Percentiles rank a stretch among this genome's conserved stretches.
Conservation (phyloP, 2,888 invertebrate genomes). For the Hedychridium roseum region DNA sequence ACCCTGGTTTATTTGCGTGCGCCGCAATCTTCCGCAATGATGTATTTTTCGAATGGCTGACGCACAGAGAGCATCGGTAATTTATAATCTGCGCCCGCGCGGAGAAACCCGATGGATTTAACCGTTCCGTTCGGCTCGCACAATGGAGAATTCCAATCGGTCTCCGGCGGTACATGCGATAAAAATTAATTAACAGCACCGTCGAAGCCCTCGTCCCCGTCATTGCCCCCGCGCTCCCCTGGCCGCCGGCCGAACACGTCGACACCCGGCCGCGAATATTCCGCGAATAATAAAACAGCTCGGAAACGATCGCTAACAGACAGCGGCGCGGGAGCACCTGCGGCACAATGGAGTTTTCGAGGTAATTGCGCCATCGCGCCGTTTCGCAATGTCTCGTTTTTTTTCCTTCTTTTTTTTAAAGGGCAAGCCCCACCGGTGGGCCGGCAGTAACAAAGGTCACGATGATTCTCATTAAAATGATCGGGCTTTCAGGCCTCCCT, state of each 20-base stretch:
- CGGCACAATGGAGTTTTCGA: slow-evolving; percentile 2
- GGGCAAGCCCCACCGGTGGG: slow-evolving; percentile 5
- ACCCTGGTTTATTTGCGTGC: too few species aligned
- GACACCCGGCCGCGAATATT: slow-evolving; percentile 35
- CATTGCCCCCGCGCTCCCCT: too few species aligned
- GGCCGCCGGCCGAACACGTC: slow-evolving; percentile 4
- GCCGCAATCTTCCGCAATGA: too few species aligned
- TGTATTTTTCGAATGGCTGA: too few species aligned
- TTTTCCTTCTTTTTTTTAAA: neutral
- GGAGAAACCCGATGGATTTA: too few species aligned
- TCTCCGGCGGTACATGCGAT: slow-evolving; percentile 23
- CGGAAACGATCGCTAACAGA: slow-evolving; percentile 32
- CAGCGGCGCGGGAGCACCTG: slow-evolving; percentile 19
- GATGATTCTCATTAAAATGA: too few species aligned
- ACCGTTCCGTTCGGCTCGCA: too few species aligned
- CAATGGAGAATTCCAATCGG: slow-evolving; percentile 35
- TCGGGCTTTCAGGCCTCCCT: too few species aligned
- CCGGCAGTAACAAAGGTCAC: slow-evolving; percentile 16
- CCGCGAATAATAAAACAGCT: slow-evolving; percentile 38
- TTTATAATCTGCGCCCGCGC: too few species aligned
- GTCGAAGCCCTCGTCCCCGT: too few species aligned
- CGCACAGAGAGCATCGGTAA: too few species aligned
- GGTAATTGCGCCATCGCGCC: too few species aligned
- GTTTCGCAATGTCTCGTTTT: neutral
- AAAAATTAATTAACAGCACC: slow-evolving; percentile 40